These are phyloP conservation scores for Strigamia maritima DNA, from an alignment of 2,888 invertebrate species.

Conservation along the genomic window DNA sequence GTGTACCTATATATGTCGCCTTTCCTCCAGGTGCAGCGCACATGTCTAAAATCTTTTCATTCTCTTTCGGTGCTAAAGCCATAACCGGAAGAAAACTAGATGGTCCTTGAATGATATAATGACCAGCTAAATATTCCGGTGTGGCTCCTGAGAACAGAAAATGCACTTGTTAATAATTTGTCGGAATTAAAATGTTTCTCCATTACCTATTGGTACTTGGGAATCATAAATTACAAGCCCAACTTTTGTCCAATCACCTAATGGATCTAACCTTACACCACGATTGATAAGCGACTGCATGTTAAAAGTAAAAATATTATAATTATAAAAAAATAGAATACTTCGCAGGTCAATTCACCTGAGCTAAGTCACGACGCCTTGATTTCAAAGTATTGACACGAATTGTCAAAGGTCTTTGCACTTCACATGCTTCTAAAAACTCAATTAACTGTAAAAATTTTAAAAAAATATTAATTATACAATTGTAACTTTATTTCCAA, in stretches of 20 bases:
- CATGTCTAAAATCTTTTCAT: conserved; percentile 92
- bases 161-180: too few species aligned
- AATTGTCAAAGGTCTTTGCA: conserved; percentile 89
- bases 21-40: conserved; percentile 98
- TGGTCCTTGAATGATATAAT: conserved; percentile 93
- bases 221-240: conserved; percentile 94
- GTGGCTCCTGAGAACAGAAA: conserved; percentile 66
- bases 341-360: conserved; percentile 53
- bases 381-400: conserved; percentile 90
- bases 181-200: not conserved
- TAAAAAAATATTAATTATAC: not conserved
- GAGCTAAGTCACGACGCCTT: conserved; percentile 84
- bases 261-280: conserved; percentile 96
- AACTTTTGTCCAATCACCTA: conserved; percentile 98
- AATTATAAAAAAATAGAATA: not conserved
- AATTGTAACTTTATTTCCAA: not conserved
- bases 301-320: conserved; percentile 32
- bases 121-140: conserved; percentile 97
- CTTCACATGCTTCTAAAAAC: conserved; percentile 94
- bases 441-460: conserved; percentile 67
- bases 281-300: conserved; percentile 79
- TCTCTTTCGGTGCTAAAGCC: conserved; percentile 94
- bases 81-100: conserved; percentile 96
- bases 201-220: conserved; percentile 83
- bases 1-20: conserved; percentile 90